Conservation (phyloP, 2,888 invertebrate genomes). For the Agonopterix arenella region DNA sequence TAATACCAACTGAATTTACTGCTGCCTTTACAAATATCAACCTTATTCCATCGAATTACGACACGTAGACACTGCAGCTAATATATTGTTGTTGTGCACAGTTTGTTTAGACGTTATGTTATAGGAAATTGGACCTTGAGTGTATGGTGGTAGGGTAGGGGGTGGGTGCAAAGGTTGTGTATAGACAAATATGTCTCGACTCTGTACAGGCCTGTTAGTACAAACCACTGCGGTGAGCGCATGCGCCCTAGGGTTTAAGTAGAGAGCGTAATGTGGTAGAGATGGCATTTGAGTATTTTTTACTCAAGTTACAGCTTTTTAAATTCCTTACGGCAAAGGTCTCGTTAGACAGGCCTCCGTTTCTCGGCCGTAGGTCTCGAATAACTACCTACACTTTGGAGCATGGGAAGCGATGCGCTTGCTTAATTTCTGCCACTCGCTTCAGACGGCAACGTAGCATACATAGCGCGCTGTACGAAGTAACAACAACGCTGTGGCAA, state of each 20-base stretch:
- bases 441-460: too few relatives aligned
- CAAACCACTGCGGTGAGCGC: constrained; percentile 42
- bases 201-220: constrained; percentile 20
- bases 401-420: too few relatives aligned
- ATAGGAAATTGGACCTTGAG: background rate
- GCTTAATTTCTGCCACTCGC: too few relatives aligned
- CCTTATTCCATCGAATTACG: background rate
- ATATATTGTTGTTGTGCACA: too few relatives aligned
- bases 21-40: background rate
- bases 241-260: constrained; percentile 26
- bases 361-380: too few relatives aligned
- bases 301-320: too few relatives aligned
- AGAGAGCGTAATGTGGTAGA: constrained; percentile 15
- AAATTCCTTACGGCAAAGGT: too few relatives aligned
- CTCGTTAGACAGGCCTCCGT: too few relatives aligned
- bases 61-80: background rate
- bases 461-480: too few relatives aligned
- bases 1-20: background rate
- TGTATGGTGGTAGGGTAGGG: background rate
- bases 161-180: constrained; percentile 3
- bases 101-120: background rate
- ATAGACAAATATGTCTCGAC: constrained; percentile 7
- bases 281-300: background rate
- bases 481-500: too few relatives aligned
- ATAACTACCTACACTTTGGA: too few relatives aligned